These are phyloP conservation scores for Anas flavirostris DNA, from an alignment of 2,797 vertebrate species.

Conservation along the genomic window DNA sequence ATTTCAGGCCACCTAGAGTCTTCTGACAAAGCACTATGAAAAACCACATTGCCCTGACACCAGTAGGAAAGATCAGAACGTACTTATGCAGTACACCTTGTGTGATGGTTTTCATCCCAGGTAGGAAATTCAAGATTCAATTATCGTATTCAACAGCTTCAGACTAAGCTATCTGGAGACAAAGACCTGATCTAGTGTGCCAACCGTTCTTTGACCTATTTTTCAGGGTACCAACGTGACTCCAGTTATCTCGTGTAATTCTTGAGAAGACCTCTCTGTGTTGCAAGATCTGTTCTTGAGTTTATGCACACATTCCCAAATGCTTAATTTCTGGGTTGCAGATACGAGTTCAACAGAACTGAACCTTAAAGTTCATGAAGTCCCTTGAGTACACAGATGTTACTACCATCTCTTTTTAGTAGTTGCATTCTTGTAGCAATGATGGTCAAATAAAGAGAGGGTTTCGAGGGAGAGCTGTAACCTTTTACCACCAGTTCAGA, in stretches of 20 bases:
- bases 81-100: rapidly evolving
- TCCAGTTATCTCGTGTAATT: background rate
- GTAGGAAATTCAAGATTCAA: background rate
- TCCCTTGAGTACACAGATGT: background rate
- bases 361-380: background rate
- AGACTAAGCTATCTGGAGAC: background rate
- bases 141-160: background rate
- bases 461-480: background rate
- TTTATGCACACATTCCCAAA: rapidly evolving
- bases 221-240: background rate
- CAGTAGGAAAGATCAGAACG: background rate
- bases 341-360: background rate
- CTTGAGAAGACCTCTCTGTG: background rate
- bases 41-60: background rate
- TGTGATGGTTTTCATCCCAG: background rate
- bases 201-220: background rate
- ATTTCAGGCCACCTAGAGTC: background rate
- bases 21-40: background rate
- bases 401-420: background rate
- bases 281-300: background rate
- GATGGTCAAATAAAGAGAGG: background rate
- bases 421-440: rapidly evolving
- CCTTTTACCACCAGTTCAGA: background rate
- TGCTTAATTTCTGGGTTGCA: background rate
- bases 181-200: background rate